A percentile compares a stretch with the other conserved stretches of the same genome.
Evolutionary conservation across 2,113 vertebrate genomes (phyloP).

Genomic region (Gobius niger): DNA sequence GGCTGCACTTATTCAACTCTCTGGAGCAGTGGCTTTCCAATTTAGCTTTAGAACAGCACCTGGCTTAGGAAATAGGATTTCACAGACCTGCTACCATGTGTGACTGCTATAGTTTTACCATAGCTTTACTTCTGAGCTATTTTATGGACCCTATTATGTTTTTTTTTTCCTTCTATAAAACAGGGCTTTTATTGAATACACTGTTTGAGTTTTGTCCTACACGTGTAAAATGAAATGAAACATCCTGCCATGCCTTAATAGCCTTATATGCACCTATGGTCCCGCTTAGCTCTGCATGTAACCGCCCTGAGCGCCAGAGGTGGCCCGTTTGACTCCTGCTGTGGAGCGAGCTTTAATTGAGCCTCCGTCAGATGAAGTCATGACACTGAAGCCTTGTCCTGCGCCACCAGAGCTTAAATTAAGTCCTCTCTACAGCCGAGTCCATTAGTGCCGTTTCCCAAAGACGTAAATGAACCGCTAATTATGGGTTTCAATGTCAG

Average conservation of each 20-base stretch:
- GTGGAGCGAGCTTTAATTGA: slow-evolving; percentile 54
- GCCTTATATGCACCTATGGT: background rate
- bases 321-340: slow-evolving; percentile 32
- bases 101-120: too few relatives aligned
- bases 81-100: too few relatives aligned
- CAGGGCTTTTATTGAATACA: too few relatives aligned
- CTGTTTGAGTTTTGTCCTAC: too few relatives aligned
- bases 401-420: slow-evolving; percentile 50
- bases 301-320: background rate
- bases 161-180: too few relatives aligned
- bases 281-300: background rate
- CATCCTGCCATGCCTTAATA: background rate
- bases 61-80: too few relatives aligned
- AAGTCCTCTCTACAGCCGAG: slow-evolving; percentile 60
- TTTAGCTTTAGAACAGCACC: too few relatives aligned
- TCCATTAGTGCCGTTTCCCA: slow-evolving; percentile 71
- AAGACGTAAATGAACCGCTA: slow-evolving; percentile 69
- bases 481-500: slow-evolving; percentile 65
- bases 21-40: too few relatives aligned
- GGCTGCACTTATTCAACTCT: too few relatives aligned
- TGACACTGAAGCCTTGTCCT: slow-evolving; percentile 48
- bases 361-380: slow-evolving; percentile 56
- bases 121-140: too few relatives aligned
- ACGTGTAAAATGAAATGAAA: too few relatives aligned
- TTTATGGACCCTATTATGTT: too few relatives aligned